phyloP scores from a whole-genome alignment of 2,888 invertebrate species.

The Oscheius sp. region DNA sequence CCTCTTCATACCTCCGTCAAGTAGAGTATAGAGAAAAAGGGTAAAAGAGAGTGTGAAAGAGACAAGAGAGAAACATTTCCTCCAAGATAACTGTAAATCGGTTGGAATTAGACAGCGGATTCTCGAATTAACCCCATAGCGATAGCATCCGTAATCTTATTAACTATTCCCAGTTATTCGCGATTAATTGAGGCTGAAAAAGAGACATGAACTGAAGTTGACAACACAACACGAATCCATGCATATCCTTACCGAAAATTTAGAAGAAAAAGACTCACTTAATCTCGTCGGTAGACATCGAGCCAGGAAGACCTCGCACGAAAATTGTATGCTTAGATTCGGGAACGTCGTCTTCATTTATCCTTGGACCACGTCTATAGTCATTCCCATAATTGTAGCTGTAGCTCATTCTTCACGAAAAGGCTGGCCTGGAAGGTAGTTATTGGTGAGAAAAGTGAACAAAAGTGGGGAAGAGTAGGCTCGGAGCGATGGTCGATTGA shows the following conservation, averaged over 20 bases:
- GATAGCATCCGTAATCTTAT: not conserved
- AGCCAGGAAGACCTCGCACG: constrained; percentile 62
- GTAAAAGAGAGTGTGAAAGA: not conserved
- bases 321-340: constrained; percentile 69
- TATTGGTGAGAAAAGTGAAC: no score
- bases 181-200: constrained; percentile 13
- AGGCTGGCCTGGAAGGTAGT: not conserved
- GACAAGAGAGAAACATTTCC: not conserved
- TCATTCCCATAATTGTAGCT: constrained; percentile 12
- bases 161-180: not conserved
- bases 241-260: not conserved
- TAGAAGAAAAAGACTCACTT: constrained; percentile 49
- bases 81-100: not conserved
- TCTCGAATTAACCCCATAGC: not conserved
- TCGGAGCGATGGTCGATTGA: no score
- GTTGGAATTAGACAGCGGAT: constrained; percentile 3
- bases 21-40: not conserved
- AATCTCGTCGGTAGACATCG: constrained; percentile 59
- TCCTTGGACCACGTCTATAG: constrained; percentile 39
- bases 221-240: not conserved
- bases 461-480: no score
- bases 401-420: constrained; percentile 8
- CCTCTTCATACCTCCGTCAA: not conserved
- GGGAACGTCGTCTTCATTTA: constrained; percentile 70
- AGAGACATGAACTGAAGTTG: not conserved